Evolutionary conservation across 1,140 invertebrate species (phyloP), one percentile per base, ranked within the genome.

Genomic region (Helicorthomorpha holstii): DNA sequence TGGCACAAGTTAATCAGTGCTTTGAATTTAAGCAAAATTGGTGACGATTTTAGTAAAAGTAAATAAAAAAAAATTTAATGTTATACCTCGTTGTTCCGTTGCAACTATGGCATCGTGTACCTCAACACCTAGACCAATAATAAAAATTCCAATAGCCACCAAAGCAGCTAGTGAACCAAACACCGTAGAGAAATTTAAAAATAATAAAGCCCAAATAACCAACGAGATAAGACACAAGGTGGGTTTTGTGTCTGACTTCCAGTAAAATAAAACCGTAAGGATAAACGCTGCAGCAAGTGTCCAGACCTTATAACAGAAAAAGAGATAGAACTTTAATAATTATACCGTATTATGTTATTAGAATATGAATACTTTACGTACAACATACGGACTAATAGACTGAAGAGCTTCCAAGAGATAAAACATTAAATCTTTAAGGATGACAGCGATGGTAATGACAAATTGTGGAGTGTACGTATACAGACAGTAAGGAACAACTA

Each of bases 121-220:
- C 25, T 24, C 4, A 16, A 54, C 46, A 21, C 53, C 58, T 48
- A 55, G 55, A 14, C 60, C 51, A 47, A 62, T 61, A 22, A 54
- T 55, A 44, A 63, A 53, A 56, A 68, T 64, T 14, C 72, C 72
- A 42, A 68, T 58, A n/a, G 67, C 56, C 53, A 73, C 61, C 7
- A 71, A 55, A 1, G 73, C 64, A 19, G 70, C 56, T 1, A 74
- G 58, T n/a, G 66, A 61, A 1, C 72, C 73, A 43, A 66, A 66
- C 22, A 66, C 66, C 16, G 60, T 58, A 27, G 65, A 61, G 3
- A 65, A 56, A 49, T 71, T 65, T 14, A 74, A 60, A n/a, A 67
- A 59, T 1, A 68, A 34, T 14, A 61, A 49, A 14, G 61, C 55
- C 68, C 68, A 70, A n/a, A 70, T 56, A n/a, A 64, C 61, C 2